Conservation (phyloP, 1,140 invertebrate genomes). For the Phthorimaea operculella region DNA sequence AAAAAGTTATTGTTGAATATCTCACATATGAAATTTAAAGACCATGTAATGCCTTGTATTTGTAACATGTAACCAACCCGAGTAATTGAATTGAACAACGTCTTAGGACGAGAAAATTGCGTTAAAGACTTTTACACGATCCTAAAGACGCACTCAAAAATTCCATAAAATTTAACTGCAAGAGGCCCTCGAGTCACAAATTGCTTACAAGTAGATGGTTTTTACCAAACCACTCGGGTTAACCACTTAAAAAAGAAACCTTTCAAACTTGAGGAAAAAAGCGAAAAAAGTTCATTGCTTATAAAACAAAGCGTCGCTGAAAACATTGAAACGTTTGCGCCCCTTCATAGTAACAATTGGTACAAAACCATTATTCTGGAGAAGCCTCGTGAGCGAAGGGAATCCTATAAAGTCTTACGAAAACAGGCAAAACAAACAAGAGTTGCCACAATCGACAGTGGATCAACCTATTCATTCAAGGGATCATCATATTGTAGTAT, state of each 20-base stretch:
- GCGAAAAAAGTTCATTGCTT: too few species aligned
- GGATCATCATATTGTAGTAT: too few species aligned
- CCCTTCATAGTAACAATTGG: background rate
- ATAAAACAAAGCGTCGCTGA: too few species aligned
- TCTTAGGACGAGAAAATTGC: background rate
- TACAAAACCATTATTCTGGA: slow-evolving; percentile 14
- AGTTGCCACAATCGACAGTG: too few species aligned
- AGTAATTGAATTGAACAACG: too few species aligned
- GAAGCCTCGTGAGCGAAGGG: slow-evolving; percentile 27
- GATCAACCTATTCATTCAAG: too few species aligned
- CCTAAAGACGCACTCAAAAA: background rate
- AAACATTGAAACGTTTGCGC: too few species aligned
- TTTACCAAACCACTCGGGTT: background rate
- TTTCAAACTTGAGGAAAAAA: background rate
- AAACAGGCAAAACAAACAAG: slow-evolving; percentile 48
- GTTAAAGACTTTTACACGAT: background rate
- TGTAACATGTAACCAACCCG: too few species aligned
- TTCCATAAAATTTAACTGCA: background rate
- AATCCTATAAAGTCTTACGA: slow-evolving; percentile 29
- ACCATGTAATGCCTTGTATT: too few species aligned
- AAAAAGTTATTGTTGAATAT: too few species aligned
- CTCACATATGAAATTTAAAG: too few species aligned
- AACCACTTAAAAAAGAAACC: background rate
- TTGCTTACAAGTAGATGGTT: background rate
- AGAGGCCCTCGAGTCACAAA: slow-evolving; percentile 1